A percentile compares a stretch with the other conserved stretches of the same genome.
Conservation (phyloP, 2,113 vertebrate species). For the Cygnus buccinator region DNA sequence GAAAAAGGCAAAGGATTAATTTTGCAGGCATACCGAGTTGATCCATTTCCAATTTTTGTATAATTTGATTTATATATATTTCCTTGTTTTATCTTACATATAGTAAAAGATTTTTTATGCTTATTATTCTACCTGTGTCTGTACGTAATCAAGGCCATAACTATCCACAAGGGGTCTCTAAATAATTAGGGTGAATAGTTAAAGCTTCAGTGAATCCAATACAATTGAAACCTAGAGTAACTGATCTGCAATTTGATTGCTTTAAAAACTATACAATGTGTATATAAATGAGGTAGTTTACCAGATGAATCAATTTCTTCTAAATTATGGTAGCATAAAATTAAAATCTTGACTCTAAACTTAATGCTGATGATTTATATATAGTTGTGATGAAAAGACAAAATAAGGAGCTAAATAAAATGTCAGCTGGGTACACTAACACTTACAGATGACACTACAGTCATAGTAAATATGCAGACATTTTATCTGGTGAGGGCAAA, state of each 20-base stretch:
- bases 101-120: not conserved
- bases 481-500: not conserved
- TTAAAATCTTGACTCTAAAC: conserved; percentile 17
- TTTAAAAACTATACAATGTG: not conserved
- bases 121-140: conserved; percentile 19
- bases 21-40: not conserved
- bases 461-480: not conserved
- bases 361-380: not conserved
- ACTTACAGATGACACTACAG: not conserved
- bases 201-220: conserved; percentile 1
- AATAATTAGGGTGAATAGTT: conserved; percentile 28
- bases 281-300: not conserved
- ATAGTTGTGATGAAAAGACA: not conserved
- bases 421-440: not conserved
- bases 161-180: not conserved
- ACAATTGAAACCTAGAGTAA: not conserved
- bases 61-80: not conserved
- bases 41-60: not conserved
- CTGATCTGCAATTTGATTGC: not conserved
- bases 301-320: not conserved
- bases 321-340: not conserved
- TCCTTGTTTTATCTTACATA: not conserved
- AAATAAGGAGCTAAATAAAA: not conserved
- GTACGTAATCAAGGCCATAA: not conserved
- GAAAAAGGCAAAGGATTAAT: not conserved